A percentile compares a stretch with the other conserved stretches of the same genome.
Evolutionary conservation across 2,888 invertebrate genomes (phyloP).

Genomic region (Junonia oenone): DNA sequence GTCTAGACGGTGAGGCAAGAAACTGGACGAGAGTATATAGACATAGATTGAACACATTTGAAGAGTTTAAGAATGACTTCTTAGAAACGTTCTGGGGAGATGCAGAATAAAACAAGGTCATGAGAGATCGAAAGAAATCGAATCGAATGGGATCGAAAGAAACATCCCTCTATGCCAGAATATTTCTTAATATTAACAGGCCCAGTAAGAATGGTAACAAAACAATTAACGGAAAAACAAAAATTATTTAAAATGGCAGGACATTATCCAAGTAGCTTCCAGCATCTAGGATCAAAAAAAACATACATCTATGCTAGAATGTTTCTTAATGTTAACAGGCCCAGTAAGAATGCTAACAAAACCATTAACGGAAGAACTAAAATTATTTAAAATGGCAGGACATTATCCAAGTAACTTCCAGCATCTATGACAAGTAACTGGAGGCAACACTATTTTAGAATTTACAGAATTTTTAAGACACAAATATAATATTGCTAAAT

Average conservation of each 20-base stretch:
- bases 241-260: too few species aligned
- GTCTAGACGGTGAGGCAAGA: too few species aligned
- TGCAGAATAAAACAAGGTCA: too few species aligned
- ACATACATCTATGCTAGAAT: conserved; percentile 4
- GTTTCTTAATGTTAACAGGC: not conserved
- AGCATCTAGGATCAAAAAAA: conserved; percentile 6
- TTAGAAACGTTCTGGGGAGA: too few species aligned
- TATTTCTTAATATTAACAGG: conserved; percentile 4
- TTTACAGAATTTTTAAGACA: conserved; percentile 4
- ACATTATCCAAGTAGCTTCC: conserved; percentile 6
- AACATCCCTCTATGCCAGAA: conserved; percentile 2
- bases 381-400: conserved; percentile 12
- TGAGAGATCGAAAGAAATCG: too few species aligned
- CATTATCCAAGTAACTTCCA: conserved; percentile 3
- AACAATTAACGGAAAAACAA: conserved; percentile 11
- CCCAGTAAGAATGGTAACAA: conserved; percentile 13
- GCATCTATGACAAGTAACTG: not conserved
- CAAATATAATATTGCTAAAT: not conserved
- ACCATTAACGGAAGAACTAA: conserved; percentile 10
- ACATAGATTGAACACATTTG: too few species aligned
- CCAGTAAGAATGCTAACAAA: conserved; percentile 15
- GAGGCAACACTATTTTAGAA: not conserved
- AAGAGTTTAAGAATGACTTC: too few species aligned
- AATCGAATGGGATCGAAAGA: too few species aligned
- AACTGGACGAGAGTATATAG: too few species aligned